phyloP scores from a whole-genome alignment of 2,113 vertebrate genomes.

The Ammodramus savannarum region DNA sequence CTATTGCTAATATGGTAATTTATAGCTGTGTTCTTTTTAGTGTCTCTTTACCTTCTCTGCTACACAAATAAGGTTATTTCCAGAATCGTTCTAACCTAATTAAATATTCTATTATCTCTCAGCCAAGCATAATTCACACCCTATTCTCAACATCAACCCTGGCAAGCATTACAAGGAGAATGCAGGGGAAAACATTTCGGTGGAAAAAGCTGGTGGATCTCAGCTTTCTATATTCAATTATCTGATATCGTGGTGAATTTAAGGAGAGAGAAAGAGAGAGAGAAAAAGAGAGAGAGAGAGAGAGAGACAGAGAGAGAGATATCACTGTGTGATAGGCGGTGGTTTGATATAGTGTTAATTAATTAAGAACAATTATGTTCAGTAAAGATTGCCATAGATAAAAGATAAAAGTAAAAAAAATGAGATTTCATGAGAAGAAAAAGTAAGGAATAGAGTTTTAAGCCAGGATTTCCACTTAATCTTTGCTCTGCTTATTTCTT shows the following conservation, averaged over 20 bases:
- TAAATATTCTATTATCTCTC: neutral
- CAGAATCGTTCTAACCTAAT: neutral
- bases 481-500: neutral
- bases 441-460: neutral
- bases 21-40: neutral
- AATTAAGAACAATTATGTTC: neutral
- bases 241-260: neutral
- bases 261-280: neutral
- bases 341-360: neutral
- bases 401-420: neutral
- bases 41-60: neutral
- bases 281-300: neutral
- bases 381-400: neutral
- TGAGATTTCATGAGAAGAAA: neutral
- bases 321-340: neutral
- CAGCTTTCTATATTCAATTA: neutral
- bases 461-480: neutral
- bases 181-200: neutral
- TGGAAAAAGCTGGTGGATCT: neutral
- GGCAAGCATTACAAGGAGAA: neutral
- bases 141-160: neutral
- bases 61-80: constrained; percentile 21
- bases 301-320: neutral
- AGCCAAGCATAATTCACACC: neutral
- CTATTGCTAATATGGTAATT: neutral